Conservation (phyloP, 1,140 invertebrate species). For the Euwallacea similis region DNA sequence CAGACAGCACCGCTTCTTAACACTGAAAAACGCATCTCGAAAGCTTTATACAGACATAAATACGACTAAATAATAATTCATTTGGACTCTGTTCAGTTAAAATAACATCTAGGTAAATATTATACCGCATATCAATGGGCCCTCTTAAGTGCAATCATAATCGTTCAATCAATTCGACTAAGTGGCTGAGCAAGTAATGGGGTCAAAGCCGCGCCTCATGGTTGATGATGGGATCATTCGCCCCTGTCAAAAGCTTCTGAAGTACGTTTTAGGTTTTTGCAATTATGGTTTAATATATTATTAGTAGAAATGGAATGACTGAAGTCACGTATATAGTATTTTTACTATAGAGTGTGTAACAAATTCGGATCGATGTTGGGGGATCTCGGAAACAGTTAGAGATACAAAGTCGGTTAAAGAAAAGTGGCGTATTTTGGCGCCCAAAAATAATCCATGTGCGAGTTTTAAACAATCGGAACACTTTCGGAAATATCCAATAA, state of each 20-base stretch:
- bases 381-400: no score
- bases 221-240: constrained; percentile 8
- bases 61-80: constrained; percentile 26
- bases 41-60: constrained; percentile 16
- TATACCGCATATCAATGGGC: constrained; percentile 26
- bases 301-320: no score
- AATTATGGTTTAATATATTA: no score
- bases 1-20: constrained; percentile 16
- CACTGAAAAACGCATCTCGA: constrained; percentile 15
- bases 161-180: constrained; percentile 35
- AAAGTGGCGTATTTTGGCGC: no score
- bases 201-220: constrained; percentile 15
- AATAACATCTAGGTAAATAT: constrained; percentile 36
- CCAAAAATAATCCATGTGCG: no score
- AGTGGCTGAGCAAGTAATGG: constrained; percentile 32
- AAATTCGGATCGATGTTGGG: no score
- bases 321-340: no score
- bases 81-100: constrained; percentile 17
- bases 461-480: no score
- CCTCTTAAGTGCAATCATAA: constrained; percentile 31
- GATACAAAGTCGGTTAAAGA: no score
- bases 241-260: neutral
- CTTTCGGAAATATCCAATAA: no score
- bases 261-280: no score
- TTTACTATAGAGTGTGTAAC: no score